Conservation (phyloP, 2,113 vertebrate species). For the Perognathus longimembris region DNA sequence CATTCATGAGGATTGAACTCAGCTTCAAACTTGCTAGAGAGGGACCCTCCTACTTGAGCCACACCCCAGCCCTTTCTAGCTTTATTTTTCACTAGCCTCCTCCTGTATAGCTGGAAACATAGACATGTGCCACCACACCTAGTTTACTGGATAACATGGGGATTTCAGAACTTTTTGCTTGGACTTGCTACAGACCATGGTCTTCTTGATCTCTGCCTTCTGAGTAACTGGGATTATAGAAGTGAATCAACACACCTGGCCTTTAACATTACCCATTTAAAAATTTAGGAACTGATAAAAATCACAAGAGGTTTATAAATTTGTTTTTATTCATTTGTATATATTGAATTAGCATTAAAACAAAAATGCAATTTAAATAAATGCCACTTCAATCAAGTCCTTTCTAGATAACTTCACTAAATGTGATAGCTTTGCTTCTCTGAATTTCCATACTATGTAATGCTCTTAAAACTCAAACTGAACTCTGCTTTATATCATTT, state of each 20-base stretch:
- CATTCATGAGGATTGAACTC: no score
- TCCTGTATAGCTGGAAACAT: no score
- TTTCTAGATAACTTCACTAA: constrained; percentile 6
- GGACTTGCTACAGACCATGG: not conserved
- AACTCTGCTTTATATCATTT: not conserved
- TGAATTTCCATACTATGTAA: not conserved
- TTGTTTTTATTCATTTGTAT: constrained; percentile 27
- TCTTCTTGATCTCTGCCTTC: no score
- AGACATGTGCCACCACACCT: no score
- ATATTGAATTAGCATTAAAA: constrained; percentile 25
- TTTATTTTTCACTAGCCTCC: not conserved
- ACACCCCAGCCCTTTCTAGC: no score
- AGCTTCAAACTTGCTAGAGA: no score
- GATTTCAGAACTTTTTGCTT: no score
- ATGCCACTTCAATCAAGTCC: not conserved
- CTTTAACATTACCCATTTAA: no score
- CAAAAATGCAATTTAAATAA: constrained; percentile 42
- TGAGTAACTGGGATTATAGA: no score
- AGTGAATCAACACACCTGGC: not conserved
- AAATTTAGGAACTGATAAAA: not conserved
- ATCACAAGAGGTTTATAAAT: not conserved
- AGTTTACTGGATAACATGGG: no score
- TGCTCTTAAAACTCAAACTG: constrained; percentile 29
- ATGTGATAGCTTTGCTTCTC: not conserved
- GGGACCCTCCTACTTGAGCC: no score